Conservation (phyloP, 1,140 invertebrate genomes). For the Hypsibius dujardini region DNA sequence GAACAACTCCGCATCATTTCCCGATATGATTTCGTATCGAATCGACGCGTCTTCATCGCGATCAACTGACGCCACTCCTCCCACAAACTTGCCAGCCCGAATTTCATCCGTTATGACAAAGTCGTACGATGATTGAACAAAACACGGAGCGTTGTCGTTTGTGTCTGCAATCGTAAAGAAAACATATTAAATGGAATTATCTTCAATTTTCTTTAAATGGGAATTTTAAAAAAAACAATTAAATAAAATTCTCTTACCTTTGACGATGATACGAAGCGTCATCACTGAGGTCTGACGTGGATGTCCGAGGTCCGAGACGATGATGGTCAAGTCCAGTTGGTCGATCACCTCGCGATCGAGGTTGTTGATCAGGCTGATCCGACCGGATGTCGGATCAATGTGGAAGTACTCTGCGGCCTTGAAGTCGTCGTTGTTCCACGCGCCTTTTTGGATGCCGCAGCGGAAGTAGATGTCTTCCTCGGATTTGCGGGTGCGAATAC, state of each 20-base stretch:
- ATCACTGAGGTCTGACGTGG: constrained; percentile 3
- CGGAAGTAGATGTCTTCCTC: constrained; percentile 13
- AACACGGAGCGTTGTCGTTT: constrained; percentile 50
- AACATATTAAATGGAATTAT: background rate
- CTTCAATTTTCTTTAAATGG: background rate
- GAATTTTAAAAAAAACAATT: background rate
- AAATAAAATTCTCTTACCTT: background rate
- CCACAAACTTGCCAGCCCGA: constrained; percentile 38
- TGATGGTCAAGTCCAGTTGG: constrained; percentile 9
- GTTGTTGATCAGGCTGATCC: background rate
- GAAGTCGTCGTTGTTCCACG: background rate
- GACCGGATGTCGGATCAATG: background rate
- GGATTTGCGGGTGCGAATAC: background rate
- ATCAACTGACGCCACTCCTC: constrained; percentile 52
- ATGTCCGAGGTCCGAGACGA: constrained; percentile 12
- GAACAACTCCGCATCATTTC: constrained; percentile 59
- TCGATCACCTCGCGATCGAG: constrained; percentile 1
- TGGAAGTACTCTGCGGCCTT: constrained; percentile 10
- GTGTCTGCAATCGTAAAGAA: background rate
- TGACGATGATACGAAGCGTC: constrained; percentile 10
- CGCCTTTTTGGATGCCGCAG: constrained; percentile 10
- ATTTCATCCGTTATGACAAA: constrained; percentile 25
- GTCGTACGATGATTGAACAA: constrained; percentile 30
- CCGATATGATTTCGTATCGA: constrained; percentile 60
- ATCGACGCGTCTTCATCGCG: constrained; percentile 42